Percentiles rank a stretch among this genome's conserved stretches.
Evolutionary conservation across 2,888 invertebrate genomes (phyloP).

Genomic region (Andrena bucephala): DNA sequence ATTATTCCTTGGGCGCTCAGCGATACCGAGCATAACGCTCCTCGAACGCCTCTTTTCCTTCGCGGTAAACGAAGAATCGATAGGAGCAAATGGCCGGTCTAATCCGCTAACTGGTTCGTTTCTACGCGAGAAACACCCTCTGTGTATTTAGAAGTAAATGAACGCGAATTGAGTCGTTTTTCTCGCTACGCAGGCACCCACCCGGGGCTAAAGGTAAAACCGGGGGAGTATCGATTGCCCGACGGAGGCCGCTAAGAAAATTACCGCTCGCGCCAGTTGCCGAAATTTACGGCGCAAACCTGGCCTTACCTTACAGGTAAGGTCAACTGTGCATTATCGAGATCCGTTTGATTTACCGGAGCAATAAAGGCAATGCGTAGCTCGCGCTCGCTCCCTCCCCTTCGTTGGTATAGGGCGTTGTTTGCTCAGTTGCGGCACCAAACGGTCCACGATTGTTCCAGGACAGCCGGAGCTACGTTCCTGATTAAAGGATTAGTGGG

Average conservation of each 20-base stretch:
- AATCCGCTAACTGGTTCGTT: neutral
- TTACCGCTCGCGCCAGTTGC: constrained; percentile 4
- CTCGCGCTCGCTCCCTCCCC: constrained; percentile 6
- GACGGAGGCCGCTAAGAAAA: constrained; percentile 32
- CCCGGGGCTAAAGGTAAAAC: too few relatives aligned
- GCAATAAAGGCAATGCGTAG: constrained; percentile 65
- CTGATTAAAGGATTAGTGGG: constrained; percentile 67
- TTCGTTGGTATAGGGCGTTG: constrained; percentile 55
- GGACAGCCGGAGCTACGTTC: constrained; percentile 57
- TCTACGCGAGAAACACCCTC: neutral
- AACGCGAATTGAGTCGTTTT: too few relatives aligned
- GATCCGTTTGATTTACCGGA: constrained; percentile 66
- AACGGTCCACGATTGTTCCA: constrained; percentile 64
- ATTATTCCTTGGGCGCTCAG: neutral
- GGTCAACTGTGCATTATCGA: constrained; percentile 68
- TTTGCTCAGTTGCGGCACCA: constrained; percentile 64
- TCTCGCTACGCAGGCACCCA: too few relatives aligned
- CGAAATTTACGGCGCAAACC: constrained; percentile 53
- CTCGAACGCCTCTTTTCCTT: neutral
- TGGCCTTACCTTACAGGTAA: constrained; percentile 56
- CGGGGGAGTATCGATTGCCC: neutral
- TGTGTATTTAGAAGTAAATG: too few relatives aligned
- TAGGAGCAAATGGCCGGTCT: neutral
- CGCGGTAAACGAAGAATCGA: neutral
- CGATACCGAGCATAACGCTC: neutral